Evolutionary conservation across 2,888 invertebrate genomes (phyloP).

Genomic region (Drosophila parthenogenetica): DNA sequence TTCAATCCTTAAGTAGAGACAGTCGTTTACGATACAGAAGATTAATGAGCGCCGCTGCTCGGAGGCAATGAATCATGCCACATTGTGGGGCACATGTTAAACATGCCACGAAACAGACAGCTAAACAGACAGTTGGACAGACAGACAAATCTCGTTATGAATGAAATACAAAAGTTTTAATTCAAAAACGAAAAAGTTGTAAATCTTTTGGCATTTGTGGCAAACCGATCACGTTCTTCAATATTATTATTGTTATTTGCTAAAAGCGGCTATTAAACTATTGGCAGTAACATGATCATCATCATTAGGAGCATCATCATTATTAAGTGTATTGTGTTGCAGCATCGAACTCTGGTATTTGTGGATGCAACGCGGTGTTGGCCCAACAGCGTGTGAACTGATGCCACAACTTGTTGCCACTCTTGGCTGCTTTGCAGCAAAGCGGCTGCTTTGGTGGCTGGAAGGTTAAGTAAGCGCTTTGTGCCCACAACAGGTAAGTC

Average conservation of each 20-base stretch:
- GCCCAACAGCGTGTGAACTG: conserved; percentile 22
- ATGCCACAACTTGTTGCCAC: conserved; percentile 17
- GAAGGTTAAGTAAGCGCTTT: conserved; percentile 67
- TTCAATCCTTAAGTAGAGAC: not conserved
- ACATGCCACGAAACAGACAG: conserved; percentile 46
- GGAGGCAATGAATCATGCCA: conserved; percentile 25
- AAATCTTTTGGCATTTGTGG: conserved; percentile 40
- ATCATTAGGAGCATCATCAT: conserved; percentile 8
- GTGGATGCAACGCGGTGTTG: conserved; percentile 44
- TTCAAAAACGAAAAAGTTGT: conserved; percentile 4
- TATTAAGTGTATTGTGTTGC: not conserved
- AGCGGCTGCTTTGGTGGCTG: conserved; percentile 4
- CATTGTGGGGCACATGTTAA: conserved; percentile 39
- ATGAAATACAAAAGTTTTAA: conserved; percentile 41
- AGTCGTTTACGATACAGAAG: too few relatives aligned
- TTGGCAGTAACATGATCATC: conserved; percentile 31
- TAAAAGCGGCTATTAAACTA: conserved; percentile 49
- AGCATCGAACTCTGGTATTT: conserved; percentile 74
- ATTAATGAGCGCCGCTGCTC: too few relatives aligned
- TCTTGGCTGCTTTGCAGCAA: not conserved
- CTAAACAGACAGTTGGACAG: not conserved
- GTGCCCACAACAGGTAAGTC: too few relatives aligned
- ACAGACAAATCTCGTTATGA: conserved; percentile 14
- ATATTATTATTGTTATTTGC: conserved; percentile 18
- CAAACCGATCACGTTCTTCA: conserved; percentile 52